Percentiles rank a stretch among this genome's conserved stretches.
These are phyloP conservation scores for Leptobrachium ailaonicum DNA, from an alignment of 2,113 vertebrate genomes.

Conservation along the genomic window DNA sequence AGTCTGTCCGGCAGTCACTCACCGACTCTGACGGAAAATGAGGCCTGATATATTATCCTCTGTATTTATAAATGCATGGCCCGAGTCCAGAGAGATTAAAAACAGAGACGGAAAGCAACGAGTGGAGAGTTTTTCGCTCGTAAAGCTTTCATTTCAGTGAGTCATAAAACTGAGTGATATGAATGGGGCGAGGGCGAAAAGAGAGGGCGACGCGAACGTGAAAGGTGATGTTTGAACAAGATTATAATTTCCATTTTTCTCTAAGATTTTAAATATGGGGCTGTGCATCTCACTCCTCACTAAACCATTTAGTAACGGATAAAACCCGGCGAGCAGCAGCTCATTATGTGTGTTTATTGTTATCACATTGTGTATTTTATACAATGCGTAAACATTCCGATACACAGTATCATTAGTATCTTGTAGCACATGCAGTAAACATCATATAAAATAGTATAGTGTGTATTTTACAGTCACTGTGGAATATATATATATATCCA, in stretches of 20 bases:
- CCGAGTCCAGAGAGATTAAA: background rate
- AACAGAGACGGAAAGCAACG: background rate
- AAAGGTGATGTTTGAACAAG: constrained; percentile 14
- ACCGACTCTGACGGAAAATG: background rate
- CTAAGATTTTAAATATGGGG: background rate
- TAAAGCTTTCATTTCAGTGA: background rate
- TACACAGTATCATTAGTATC: no score
- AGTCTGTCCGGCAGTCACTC: background rate
- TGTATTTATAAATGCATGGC: constrained; percentile 9
- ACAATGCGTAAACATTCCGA: no score
- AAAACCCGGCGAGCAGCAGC: no score
- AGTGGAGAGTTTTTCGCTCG: background rate
- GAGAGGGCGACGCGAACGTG: background rate
- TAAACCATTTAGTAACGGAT: no score
- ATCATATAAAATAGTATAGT: no score
- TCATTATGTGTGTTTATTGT: no score
- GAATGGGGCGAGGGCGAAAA: background rate
- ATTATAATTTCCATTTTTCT: constrained; percentile 2
- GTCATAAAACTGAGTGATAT: constrained; percentile 7
- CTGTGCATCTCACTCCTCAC: no score
- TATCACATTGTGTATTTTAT: no score
- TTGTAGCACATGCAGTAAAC: no score
- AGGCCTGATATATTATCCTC: background rate
- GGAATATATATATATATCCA: no score
- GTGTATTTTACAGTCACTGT: no score